Evolutionary conservation across 92 coral and sea anemone genomes (phyloP).

Genomic region (Heliopora coerulea): DNA sequence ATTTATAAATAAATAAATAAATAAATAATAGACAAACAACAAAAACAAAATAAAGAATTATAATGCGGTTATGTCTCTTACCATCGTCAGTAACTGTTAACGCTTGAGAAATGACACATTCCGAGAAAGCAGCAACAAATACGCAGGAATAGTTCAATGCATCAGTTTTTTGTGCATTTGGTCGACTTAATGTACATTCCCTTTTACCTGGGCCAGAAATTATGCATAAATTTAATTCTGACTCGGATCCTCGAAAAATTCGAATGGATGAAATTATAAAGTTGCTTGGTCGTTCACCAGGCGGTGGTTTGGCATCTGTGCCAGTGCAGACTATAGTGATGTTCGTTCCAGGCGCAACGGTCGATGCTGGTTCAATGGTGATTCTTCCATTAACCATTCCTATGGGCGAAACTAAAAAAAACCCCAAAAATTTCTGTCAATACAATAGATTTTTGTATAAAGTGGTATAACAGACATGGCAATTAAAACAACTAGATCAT

Average conservation of each 20-base stretch:
- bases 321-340: not conserved
- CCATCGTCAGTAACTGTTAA: conserved; percentile 4
- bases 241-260: not conserved
- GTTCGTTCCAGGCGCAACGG: not conserved
- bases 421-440: not conserved
- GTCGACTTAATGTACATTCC: not conserved
- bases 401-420: not conserved
- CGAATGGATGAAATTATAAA: not conserved
- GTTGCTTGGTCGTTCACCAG: no score
- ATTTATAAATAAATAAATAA: no score
- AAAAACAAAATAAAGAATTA: not conserved
- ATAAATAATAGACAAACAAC: not conserved
- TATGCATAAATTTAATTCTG: no score
- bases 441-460: not conserved
- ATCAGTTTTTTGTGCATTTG: not conserved
- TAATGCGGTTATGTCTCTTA: no score
- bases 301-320: not conserved
- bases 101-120: not conserved
- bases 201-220: no score
- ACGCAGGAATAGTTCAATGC: not conserved
- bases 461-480: not conserved
- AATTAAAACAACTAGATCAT: no score
- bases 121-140: not conserved
- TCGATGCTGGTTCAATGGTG: not conserved
- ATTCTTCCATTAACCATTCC: not conserved